Evolutionary conservation across 2,888 invertebrate species (phyloP), one percentile per base, ranked within the genome.

Genomic region (Apamea anceps): DNA sequence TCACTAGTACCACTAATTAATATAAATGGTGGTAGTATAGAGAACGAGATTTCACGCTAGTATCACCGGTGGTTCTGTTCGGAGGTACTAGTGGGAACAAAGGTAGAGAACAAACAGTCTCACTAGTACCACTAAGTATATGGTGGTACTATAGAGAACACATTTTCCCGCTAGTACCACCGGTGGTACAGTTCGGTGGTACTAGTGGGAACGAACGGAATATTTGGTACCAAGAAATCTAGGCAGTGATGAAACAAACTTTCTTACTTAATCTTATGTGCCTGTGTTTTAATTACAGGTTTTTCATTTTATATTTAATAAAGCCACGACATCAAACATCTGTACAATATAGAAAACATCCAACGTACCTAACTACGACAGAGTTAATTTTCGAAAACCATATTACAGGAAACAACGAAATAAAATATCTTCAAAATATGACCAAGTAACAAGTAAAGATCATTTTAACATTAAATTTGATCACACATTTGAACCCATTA

Each of bases 301-400:
- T 89, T 87, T 51, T 28, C 60, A 37, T 65, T 68, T 72, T 85
- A 85, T 54, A 74, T 13, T 66, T 70, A 79, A 68, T 71, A 76
- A 88, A 85, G 86, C 85, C 84, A 86, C 86, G 74, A 88, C 84
- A 85, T 85, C 81, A 88, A 84, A 88, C 87, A 84, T 81, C 57
- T 86, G 71, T 76, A 88, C 86, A 81, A 57, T 83, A 83, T 62
- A 78, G 45, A 82, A 87, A 87, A 86, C 88, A 87, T 86, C 13
- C 85, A 87, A 85, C 66, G 72, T 76, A 73, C 45, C 63, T 73
- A 82, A 79, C 80, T 87, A 86, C 74, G 72, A 70, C 68, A 71
- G 13, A 67, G n/a, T 63, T 37, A 32, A 32, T 60, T 80, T 79
- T 72, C 77, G n/a, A 13, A 51, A 82, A n/a, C 48, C 32, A 72